These are phyloP conservation scores for Popillia japonica DNA, from an alignment of 1,140 invertebrate species.

Conservation along the genomic window DNA sequence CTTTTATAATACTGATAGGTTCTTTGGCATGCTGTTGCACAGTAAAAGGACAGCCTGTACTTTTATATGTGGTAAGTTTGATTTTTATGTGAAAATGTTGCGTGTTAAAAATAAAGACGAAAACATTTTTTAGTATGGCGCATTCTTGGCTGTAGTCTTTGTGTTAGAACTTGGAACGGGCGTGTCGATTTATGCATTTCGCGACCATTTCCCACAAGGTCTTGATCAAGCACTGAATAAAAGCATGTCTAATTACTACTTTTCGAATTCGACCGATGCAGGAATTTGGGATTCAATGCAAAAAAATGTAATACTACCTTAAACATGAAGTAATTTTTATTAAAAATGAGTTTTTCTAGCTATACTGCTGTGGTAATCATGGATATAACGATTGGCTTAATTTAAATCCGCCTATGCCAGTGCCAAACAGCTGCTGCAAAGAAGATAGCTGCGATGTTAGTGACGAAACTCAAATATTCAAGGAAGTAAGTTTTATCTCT, in stretches of 20 bases:
- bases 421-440: constrained; percentile 78
- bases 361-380: constrained; percentile 83
- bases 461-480: constrained; percentile 70
- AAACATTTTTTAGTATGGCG: constrained; percentile 72
- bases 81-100: neutral
- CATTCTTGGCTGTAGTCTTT: constrained; percentile 77
- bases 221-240: constrained; percentile 75
- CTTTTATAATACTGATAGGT: constrained; percentile 74
- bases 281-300: constrained; percentile 77
- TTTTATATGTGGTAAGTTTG: constrained; percentile 77
- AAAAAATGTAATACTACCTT: constrained; percentile 66
- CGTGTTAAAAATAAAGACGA: neutral
- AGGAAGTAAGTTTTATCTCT: constrained; percentile 64
- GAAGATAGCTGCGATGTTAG: constrained; percentile 66
- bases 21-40: constrained; percentile 85
- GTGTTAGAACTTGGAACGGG: constrained; percentile 77
- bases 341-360: constrained; percentile 62
- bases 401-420: constrained; percentile 67
- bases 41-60: constrained; percentile 77
- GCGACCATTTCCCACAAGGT: constrained; percentile 70
- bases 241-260: constrained; percentile 73
- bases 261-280: constrained; percentile 45
- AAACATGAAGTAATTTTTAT: neutral
- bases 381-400: constrained; percentile 76
- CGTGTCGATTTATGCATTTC: constrained; percentile 77